phyloP scores from a whole-genome alignment of 1,140 invertebrate species.

The Drosophila arizonae region DNA sequence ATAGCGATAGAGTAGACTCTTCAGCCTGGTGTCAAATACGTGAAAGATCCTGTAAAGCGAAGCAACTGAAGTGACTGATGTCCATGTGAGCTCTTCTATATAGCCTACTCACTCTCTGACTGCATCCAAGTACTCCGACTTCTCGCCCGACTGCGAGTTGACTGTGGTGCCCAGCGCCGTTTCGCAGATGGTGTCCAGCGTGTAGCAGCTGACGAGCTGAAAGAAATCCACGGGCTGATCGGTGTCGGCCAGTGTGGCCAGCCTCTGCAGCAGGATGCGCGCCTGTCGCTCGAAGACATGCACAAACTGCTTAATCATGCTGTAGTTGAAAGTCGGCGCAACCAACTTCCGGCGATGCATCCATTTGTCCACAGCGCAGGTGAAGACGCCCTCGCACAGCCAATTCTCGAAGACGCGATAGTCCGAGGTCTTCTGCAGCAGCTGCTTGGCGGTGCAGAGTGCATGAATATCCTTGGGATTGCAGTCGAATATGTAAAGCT shows the following conservation, averaged over 20 bases:
- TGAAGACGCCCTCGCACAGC: constrained; percentile 87
- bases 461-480: constrained; percentile 72
- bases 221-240: constrained; percentile 50
- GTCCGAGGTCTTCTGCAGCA: constrained; percentile 84
- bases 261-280: constrained; percentile 28
- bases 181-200: constrained; percentile 66
- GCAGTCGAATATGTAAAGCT: constrained; percentile 63
- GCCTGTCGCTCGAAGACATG: constrained; percentile 53
- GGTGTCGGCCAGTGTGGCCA: constrained; percentile 12
- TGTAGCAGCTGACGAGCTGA: constrained; percentile 48
- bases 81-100: neutral
- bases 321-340: constrained; percentile 94
- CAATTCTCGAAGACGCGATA: constrained; percentile 86
- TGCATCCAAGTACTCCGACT: constrained; percentile 55
- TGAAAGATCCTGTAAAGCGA: constrained; percentile 36
- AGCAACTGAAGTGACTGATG: neutral
- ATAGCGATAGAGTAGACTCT: constrained; percentile 53
- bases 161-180: constrained; percentile 55
- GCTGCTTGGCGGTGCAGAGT: constrained; percentile 56
- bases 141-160: constrained; percentile 45
- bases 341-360: constrained; percentile 89
- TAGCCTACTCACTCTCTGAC: constrained; percentile 54
- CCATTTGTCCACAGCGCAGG: constrained; percentile 89
- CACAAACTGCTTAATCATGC: constrained; percentile 84
- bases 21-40: constrained; percentile 50